Base-by-base conservation (phyloP, 2,113 vertebrate genomes). In the Raja brachyura region DNA sequence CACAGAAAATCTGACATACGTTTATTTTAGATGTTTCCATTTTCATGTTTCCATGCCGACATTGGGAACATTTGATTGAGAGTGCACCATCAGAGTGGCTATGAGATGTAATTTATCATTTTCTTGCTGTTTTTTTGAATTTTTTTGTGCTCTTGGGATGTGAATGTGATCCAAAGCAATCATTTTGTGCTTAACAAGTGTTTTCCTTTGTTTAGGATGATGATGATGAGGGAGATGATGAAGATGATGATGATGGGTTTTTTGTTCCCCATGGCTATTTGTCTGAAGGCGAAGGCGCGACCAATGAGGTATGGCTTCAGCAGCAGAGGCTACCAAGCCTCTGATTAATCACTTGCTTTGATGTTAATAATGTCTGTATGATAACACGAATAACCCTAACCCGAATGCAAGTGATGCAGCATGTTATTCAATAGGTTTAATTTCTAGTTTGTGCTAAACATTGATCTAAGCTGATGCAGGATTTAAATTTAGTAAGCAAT, bases 191-290 rank as follows among this genome's bases (percentile, higher is more conserved):
- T 13, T 33, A 31, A 33, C 3, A 9, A 4, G 22, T 9, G 18
- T 20, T 39, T 18, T 63, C 4, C 48, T 92, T 85, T 66, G 6
- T 94, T 94, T 79, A 99, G 96, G 98, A 99, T 85, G 98, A 99
- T 0, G 98, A 99, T 4, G 98, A 99, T 22, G 98, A 97, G 4
- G 96, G 97, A 25, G 97, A 95, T 75, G 98, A 99, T 0, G 98
- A 98, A 8, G 98, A 98, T 0, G 98, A 99, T 0, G 98, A 99
- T 0, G 99, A 99, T 90, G 98, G 98, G 4, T 99, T 99, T 94
- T 99, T 99, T 94, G 99, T 99, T 93, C 99, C 99, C 94, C 99
- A 99, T 93, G 99, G 99, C 93, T 99, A 99, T 95, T 96, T 99
- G 68, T 99, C 98, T 59, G 98, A 99, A 77, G 99, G 98, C 54